These are phyloP conservation scores for Megaceryle maxima DNA, from an alignment of 2,113 vertebrate species.

Conservation along the genomic window DNA sequence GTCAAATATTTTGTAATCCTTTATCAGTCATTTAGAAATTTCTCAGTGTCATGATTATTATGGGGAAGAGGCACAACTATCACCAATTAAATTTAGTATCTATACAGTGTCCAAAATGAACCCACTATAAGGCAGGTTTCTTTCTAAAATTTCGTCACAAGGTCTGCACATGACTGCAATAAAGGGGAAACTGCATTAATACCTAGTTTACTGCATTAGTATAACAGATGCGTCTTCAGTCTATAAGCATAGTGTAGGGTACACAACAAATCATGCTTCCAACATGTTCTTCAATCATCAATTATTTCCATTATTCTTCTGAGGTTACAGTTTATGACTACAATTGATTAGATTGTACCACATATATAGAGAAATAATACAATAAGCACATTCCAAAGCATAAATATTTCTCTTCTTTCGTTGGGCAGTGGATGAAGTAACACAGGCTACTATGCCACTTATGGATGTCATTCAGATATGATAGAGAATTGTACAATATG, in stretches of 20 bases:
- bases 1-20: neutral
- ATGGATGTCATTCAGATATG: neutral
- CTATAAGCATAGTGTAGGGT: fast-evolving
- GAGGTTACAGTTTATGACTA: neutral
- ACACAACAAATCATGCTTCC: neutral
- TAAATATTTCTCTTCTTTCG: neutral
- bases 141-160: neutral
- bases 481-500: neutral
- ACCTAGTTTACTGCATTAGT: neutral
- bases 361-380: neutral
- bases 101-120: neutral
- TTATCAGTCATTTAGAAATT: neutral
- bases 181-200: neutral
- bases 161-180: neutral
- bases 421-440: neutral
- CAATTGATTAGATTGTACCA: neutral
- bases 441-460: neutral
- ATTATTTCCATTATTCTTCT: neutral
- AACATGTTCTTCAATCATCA: fast-evolving
- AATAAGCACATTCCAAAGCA: neutral
- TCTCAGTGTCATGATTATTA: neutral
- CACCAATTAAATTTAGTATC: neutral
- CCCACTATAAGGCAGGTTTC: neutral
- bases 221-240: neutral
- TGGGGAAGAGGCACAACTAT: neutral